Conservation (phyloP, 1,140 invertebrate species). For the Nilaparvata lugens region DNA sequence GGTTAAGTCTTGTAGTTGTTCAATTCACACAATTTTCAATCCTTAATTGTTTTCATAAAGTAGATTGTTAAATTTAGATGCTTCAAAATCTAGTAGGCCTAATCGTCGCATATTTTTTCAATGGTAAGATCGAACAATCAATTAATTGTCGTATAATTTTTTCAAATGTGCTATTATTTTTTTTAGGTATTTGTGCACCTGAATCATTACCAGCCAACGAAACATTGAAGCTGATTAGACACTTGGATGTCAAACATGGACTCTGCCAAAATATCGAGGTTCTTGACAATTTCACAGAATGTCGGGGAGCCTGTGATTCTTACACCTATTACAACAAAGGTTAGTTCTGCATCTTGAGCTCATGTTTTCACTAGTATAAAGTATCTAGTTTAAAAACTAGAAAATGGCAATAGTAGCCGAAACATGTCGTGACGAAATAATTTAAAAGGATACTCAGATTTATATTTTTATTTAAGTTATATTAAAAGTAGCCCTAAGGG, state of each 20-base stretch:
- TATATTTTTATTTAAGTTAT: neutral
- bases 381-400: neutral
- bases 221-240: slow-evolving; percentile 45
- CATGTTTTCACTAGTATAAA: neutral
- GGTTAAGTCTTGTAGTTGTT: too few relatives aligned
- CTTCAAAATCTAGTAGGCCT: too few relatives aligned
- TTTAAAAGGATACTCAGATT: too few relatives aligned
- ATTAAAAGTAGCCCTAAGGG: too few relatives aligned
- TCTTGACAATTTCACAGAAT: slow-evolving; percentile 50
- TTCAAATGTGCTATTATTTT: too few relatives aligned
- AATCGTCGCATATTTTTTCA: too few relatives aligned
- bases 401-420: neutral
- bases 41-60: too few relatives aligned
- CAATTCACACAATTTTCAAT: too few relatives aligned
- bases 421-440: too few relatives aligned
- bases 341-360: slow-evolving; percentile 31
- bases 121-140: too few relatives aligned
- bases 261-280: slow-evolving; percentile 48
- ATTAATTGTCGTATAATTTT: too few relatives aligned
- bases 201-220: slow-evolving; percentile 39
- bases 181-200: slow-evolving; percentile 44
- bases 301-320: slow-evolving; percentile 53
- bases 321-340: slow-evolving; percentile 50
- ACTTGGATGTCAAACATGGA: slow-evolving; percentile 39
- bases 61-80: too few relatives aligned